Percentiles rank a stretch among this genome's conserved stretches.
phyloP scores from a whole-genome alignment of 2,113 vertebrate genomes.

The Hiodon alosoides region DNA sequence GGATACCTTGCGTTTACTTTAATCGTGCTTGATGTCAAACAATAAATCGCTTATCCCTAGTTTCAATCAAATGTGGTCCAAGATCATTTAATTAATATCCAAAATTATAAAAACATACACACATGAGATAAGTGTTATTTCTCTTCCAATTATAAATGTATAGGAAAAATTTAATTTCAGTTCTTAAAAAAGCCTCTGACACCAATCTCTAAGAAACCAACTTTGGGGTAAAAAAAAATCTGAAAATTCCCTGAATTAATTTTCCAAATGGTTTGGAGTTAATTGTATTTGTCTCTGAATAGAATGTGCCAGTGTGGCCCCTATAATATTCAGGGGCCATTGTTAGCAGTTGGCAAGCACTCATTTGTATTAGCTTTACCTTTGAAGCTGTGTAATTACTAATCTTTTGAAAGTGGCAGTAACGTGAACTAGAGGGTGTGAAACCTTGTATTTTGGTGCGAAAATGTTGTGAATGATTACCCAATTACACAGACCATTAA shows the following conservation, averaged over 20 bases:
- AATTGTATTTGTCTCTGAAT: not conserved
- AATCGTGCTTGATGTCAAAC: too few relatives aligned
- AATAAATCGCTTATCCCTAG: too few relatives aligned
- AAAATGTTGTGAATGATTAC: not conserved
- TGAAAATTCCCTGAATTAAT: not conserved
- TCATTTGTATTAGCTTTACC: not conserved
- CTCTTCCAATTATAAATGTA: too few relatives aligned
- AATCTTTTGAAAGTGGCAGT: not conserved
- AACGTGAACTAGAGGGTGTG: not conserved
- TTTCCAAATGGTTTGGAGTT: not conserved
- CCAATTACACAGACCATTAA: slow-evolving; percentile 10
- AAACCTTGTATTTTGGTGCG: not conserved
- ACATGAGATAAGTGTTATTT: not conserved
- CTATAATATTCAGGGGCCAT: not conserved
- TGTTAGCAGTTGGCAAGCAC: not conserved
- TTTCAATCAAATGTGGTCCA: too few relatives aligned
- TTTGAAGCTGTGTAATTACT: slow-evolving; percentile 5
- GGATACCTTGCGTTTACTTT: too few relatives aligned
- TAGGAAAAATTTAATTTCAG: too few relatives aligned
- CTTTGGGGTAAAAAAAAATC: not conserved
- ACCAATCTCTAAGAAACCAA: too few relatives aligned
- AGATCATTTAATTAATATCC: not conserved
- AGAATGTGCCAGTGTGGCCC: not conserved
- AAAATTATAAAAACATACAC: not conserved
- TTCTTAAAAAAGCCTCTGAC: too few relatives aligned